A percentile compares a stretch with the other conserved stretches of the same genome.
Evolutionary conservation across 2,797 vertebrate species (phyloP).

Genomic region (Micrastur ruficollis): DNA sequence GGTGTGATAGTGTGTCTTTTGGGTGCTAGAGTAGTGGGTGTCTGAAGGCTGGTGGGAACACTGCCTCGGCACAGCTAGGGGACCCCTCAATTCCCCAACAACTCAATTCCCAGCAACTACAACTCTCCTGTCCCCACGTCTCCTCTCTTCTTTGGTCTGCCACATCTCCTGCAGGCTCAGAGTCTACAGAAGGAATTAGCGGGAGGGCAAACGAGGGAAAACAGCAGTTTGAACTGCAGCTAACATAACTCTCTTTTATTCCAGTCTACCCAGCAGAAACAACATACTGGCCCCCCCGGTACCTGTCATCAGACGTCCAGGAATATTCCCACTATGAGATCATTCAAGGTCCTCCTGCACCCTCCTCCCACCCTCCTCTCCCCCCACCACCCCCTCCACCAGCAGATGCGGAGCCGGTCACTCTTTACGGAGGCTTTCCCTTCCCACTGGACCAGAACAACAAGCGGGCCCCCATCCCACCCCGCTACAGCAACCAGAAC

Average conservation of each 20-base stretch:
- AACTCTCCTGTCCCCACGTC: accelerated
- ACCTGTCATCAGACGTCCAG: conserved; percentile 76
- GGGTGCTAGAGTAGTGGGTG: background rate
- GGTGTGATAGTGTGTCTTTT: accelerated
- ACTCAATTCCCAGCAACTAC: background rate
- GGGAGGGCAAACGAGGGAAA: background rate
- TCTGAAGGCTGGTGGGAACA: background rate
- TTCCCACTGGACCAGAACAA: conserved; percentile 90
- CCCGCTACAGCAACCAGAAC: conserved; percentile 94
- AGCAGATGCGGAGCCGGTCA: conserved; percentile 75
- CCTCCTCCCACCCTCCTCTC: conserved; percentile 67
- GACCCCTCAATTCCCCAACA: background rate
- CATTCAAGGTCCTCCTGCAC: conserved; percentile 77
- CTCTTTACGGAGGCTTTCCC: conserved; percentile 91
- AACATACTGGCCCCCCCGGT: conserved; percentile 72
- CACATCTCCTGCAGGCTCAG: background rate
- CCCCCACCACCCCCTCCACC: conserved; percentile 74
- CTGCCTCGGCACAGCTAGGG: background rate
- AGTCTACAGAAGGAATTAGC: background rate
- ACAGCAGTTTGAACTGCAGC: background rate
- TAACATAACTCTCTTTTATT: conserved; percentile 52
- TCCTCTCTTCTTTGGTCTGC: background rate
- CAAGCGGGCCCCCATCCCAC: conserved; percentile 90
- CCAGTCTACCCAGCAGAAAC: conserved; percentile 73
- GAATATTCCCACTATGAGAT: conserved; percentile 89